Evolutionary conservation across 2,797 vertebrate genomes (phyloP).

Genomic region (Halcyon chelicuti): DNA sequence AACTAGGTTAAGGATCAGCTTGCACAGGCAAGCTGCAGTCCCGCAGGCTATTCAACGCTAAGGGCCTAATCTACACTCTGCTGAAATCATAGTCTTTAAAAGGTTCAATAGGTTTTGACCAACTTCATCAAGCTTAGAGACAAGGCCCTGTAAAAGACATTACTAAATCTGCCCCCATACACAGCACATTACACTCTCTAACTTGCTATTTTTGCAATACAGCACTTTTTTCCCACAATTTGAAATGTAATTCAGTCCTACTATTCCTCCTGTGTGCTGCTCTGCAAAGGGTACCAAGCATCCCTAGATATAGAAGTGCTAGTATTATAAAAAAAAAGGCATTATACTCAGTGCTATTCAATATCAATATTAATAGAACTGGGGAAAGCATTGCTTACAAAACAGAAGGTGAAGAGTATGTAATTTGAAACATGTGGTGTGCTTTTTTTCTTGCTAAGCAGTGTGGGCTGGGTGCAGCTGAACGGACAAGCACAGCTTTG

Average conservation of each 20-base stretch:
- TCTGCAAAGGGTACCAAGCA: background rate
- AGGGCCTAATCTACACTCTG: background rate
- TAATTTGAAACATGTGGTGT: rapidly evolving
- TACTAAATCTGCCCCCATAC: background rate
- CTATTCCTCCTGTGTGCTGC: background rate
- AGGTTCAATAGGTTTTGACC: background rate
- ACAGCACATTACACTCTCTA: background rate
- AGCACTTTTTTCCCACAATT: background rate
- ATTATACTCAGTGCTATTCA: background rate
- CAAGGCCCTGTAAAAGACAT: background rate
- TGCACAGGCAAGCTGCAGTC: background rate
- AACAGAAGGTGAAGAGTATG: background rate
- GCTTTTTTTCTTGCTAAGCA: background rate
- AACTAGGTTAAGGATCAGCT: background rate
- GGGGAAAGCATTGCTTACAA: background rate
- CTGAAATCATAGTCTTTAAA: background rate
- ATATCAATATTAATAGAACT: background rate
- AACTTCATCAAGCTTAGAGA: background rate
- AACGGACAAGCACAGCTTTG: background rate
- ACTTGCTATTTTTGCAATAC: background rate
- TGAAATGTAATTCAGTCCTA: background rate
- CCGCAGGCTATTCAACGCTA: background rate
- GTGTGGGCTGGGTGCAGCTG: background rate
- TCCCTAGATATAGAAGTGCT: background rate
- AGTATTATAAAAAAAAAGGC: background rate